phyloP scores from a whole-genome alignment of 2,797 vertebrate genomes.

The Buphagus erythrorhynchus region DNA sequence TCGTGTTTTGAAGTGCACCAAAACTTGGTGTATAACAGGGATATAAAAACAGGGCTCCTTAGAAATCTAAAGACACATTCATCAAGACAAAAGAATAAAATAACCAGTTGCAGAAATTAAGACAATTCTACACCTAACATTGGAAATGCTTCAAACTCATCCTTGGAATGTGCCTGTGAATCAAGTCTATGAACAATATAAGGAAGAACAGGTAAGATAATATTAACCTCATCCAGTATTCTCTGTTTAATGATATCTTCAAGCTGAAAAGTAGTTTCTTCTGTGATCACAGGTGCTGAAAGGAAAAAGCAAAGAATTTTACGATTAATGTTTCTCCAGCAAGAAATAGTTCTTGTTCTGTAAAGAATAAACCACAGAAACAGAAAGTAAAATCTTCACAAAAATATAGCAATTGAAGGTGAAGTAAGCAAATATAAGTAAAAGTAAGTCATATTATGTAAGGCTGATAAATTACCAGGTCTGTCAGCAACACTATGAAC shows the following conservation, averaged over 20 bases:
- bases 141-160: not conserved
- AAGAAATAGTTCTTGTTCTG: not conserved
- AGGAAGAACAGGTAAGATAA: not conserved
- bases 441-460: not conserved
- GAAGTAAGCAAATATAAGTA: not conserved
- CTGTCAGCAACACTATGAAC: not conserved
- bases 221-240: slow-evolving; percentile 92
- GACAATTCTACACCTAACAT: not conserved
- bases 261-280: slow-evolving; percentile 92
- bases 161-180: not conserved
- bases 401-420: not conserved
- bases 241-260: slow-evolving; percentile 98
- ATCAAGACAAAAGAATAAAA: not conserved
- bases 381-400: not conserved
- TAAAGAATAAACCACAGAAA: not conserved
- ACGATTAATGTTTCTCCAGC: not conserved
- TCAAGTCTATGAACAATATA: not conserved
- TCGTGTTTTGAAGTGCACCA: not conserved
- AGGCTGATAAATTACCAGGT: not conserved
- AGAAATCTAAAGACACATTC: not conserved
- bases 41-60: not conserved
- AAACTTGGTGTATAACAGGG: not conserved
- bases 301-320: not conserved
- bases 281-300: slow-evolving; percentile 91
- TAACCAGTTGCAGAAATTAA: not conserved